Evolutionary conservation across 2,888 invertebrate species (phyloP).

Genomic region (Melolontha melolontha): DNA sequence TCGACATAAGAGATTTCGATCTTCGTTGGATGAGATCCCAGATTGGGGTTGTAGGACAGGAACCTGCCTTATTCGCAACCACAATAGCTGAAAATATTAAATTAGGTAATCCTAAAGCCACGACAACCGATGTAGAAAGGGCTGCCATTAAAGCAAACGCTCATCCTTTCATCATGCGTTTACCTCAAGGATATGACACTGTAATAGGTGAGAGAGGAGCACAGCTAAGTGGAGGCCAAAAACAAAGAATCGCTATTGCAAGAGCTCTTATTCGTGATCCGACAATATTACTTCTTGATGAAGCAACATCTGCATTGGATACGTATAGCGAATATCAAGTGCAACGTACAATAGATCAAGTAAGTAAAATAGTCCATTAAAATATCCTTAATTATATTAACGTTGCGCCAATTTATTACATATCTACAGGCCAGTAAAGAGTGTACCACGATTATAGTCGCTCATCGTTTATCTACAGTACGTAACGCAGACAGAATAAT

Average conservation of each 20-base stretch:
- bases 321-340: constrained; percentile 88
- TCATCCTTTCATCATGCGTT: constrained; percentile 78
- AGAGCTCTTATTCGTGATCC: constrained; percentile 87
- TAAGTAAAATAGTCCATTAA: constrained; percentile 54
- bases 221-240: constrained; percentile 87
- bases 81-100: constrained; percentile 87
- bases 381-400: background rate
- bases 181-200: constrained; percentile 86
- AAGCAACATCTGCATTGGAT: constrained; percentile 92
- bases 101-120: constrained; percentile 76
- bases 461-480: constrained; percentile 82
- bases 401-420: constrained; percentile 3
- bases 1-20: constrained; percentile 78
- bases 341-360: constrained; percentile 83
- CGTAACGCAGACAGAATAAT: constrained; percentile 79
- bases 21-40: constrained; percentile 82
- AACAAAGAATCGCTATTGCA: constrained; percentile 91
- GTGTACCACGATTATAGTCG: constrained; percentile 83
- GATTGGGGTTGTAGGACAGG: constrained; percentile 92
- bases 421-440: constrained; percentile 75
- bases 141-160: constrained; percentile 84
- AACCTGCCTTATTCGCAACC: constrained; percentile 87
- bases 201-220: constrained; percentile 88
- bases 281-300: constrained; percentile 82
- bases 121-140: constrained; percentile 74